Conservation (phyloP, 2,113 vertebrate species). For the Equus quagga region DNA sequence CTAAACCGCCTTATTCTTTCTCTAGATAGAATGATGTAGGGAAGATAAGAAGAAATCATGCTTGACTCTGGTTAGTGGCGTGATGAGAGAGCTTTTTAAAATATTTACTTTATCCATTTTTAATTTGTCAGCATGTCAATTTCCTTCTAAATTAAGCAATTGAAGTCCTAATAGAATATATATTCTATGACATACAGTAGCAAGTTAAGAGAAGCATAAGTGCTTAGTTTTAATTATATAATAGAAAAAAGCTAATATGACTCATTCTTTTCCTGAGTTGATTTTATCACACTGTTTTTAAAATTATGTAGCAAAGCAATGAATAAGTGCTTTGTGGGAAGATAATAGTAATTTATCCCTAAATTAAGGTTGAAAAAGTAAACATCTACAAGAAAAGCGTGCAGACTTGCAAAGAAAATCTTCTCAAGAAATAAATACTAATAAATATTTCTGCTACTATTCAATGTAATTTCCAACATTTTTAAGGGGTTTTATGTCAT, state of each 20-base stretch:
- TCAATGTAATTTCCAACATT: background rate
- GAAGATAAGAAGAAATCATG: background rate
- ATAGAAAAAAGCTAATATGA: background rate
- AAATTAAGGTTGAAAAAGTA: background rate
- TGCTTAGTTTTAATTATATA: background rate
- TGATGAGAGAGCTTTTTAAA: background rate
- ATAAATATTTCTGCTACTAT: background rate
- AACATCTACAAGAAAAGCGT: background rate
- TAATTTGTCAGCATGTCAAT: background rate
- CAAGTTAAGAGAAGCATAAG: background rate
- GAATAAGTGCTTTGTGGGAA: background rate
- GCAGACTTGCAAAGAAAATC: background rate
- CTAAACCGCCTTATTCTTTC: background rate
- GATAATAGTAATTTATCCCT: background rate
- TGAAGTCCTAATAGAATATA: background rate
- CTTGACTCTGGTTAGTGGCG: background rate
- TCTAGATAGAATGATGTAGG: background rate
- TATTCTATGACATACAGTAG: background rate
- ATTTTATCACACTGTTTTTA: background rate
- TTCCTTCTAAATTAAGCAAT: background rate
- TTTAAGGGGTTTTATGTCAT: background rate
- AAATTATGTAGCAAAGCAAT: background rate
- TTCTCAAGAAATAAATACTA: background rate
- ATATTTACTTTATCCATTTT: background rate
- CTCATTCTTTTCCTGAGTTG: background rate